Evolutionary conservation across 2,113 vertebrate genomes (phyloP).

Genomic region (Plecturocebus donacophilus): DNA sequence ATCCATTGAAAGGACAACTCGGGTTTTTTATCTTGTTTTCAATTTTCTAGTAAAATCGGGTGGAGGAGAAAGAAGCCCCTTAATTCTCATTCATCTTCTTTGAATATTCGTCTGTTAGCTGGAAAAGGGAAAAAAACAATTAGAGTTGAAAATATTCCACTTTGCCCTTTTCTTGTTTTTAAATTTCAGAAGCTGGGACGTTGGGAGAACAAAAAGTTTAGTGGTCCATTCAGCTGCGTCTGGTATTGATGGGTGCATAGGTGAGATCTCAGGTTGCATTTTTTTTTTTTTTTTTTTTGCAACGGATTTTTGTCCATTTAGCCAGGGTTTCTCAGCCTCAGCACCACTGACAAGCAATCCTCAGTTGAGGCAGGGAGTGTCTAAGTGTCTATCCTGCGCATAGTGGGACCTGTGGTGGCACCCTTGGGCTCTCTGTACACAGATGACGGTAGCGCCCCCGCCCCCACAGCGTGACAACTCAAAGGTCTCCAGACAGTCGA

Average conservation of each 20-base stretch:
- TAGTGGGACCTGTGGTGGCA: rapidly evolving
- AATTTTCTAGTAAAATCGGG: neutral
- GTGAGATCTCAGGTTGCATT: neutral
- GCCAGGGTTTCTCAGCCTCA: neutral
- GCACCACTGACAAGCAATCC: neutral
- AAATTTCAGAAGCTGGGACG: neutral
- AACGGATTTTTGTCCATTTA: neutral
- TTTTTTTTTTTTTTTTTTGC: neutral
- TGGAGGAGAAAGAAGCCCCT: neutral
- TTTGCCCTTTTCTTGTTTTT: neutral
- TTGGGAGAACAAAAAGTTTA: too few species aligned
- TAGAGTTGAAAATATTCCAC: neutral
- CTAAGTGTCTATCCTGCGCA: neutral
- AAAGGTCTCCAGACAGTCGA: neutral
- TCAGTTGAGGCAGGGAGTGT: neutral
- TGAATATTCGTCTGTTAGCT: neutral
- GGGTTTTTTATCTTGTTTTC: neutral
- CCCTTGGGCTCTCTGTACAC: too few species aligned
- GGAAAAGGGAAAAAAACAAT: neutral
- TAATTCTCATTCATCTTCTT: neutral
- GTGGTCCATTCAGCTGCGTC: neutral
- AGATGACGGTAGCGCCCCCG: rapidly evolving
- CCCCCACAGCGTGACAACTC: neutral
- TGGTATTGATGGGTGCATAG: neutral
- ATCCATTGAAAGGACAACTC: neutral